Evolutionary conservation across 2,113 vertebrate species (phyloP).

Genomic region (Hystrix brachyura): DNA sequence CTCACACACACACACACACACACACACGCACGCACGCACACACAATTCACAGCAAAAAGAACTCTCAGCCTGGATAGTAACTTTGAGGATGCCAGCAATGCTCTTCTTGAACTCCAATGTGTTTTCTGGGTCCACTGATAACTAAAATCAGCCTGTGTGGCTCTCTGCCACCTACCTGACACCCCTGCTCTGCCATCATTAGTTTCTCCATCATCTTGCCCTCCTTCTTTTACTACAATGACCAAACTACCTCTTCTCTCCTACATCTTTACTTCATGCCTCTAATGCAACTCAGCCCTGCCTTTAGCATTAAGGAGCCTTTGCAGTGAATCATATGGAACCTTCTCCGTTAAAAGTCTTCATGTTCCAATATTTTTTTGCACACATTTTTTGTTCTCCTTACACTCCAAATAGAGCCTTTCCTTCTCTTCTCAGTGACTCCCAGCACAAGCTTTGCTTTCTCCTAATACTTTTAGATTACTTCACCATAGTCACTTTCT

Average conservation of each 20-base stretch:
- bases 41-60: not conserved
- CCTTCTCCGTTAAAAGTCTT: not conserved
- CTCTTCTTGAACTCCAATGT: not conserved
- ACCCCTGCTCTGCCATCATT: not conserved
- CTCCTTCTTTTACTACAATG: not conserved
- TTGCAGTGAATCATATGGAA: not conserved
- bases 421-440: not conserved
- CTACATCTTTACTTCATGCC: not conserved
- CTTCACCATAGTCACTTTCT: not conserved
- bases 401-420: not conserved
- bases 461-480: not conserved
- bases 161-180: not conserved
- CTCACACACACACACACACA: not conserved
- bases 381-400: not conserved
- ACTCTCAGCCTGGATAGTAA: not conserved
- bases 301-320: not conserved
- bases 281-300: not conserved
- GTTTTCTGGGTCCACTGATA: not conserved
- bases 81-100: not conserved
- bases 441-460: not conserved
- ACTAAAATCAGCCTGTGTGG: not conserved
- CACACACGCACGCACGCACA: too few species aligned
- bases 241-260: not conserved
- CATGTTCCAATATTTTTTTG: not conserved
- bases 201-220: not conserved